Percentiles rank a stretch among this genome's conserved stretches.
Conservation (phyloP, 2,888 invertebrate species). For the Epirrita christyi region DNA sequence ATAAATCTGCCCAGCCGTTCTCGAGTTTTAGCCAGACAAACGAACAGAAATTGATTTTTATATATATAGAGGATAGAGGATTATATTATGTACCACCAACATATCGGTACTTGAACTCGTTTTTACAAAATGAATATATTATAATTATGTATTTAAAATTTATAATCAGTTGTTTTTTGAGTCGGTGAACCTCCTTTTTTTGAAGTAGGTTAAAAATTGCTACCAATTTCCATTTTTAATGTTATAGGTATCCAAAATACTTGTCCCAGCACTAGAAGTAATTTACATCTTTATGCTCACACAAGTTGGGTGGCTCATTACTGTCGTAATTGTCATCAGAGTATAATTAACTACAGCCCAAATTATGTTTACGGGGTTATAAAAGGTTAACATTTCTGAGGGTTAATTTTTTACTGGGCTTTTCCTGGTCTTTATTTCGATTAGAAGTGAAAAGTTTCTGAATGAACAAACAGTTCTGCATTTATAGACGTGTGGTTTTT, state of each 20-base stretch:
- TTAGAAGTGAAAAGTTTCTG: constrained; percentile 52
- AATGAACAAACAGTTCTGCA: constrained; percentile 46
- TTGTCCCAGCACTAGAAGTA: constrained; percentile 12
- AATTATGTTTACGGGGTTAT: constrained; percentile 17
- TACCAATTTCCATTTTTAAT: background rate
- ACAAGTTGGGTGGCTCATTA: constrained; percentile 7
- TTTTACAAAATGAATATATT: no score
- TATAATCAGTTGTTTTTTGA: no score
- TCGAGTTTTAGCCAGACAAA: no score
- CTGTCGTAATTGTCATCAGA: constrained; percentile 13
- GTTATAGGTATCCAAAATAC: background rate
- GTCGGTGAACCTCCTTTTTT: no score
- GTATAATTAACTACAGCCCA: constrained; percentile 16
- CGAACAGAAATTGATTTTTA: no score
- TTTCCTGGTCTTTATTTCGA: constrained; percentile 48
- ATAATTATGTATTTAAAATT: no score
- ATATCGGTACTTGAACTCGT: no score
- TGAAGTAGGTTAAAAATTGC: no score
- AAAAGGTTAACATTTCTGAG: background rate
- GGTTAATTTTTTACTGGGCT: background rate
- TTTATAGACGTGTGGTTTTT: no score
- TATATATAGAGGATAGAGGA: no score
- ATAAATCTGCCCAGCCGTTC: no score
- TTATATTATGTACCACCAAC: no score
- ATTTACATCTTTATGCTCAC: constrained; percentile 14